Evolutionary conservation across 2,797 vertebrate species (phyloP), one percentile per base, ranked within the genome.

Genomic region (Microctenopoma lineatum): DNA sequence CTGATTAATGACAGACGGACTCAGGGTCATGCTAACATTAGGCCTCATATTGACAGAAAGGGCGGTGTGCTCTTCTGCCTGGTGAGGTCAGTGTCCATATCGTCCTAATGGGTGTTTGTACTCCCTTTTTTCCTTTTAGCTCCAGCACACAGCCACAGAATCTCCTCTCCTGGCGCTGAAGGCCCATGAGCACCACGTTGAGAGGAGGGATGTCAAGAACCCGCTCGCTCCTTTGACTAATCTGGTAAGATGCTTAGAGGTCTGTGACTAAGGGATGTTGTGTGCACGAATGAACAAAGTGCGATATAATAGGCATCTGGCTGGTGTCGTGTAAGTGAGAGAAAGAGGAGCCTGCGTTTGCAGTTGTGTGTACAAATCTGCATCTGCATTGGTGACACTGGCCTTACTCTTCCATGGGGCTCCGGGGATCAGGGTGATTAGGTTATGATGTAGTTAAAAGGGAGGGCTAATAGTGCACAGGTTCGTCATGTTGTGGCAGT

Each of bases 141-240:
- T 95, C 56, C 91, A 92, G 84, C 92, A 71, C 48, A 66, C 84
- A 0, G 84, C 93, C 21, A 92, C 92, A 1, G 92, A 94, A 29
- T 71, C 93, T 2, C 89, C 90, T 1, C 63, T 85, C 56, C 73
- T 87, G 58, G 83, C 85, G 0, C 86, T 88, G 36, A 87, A 88
- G 66, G 71, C 59, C 5, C 78, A 82, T 0, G 89, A 91, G 66
- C 94, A 94, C 71, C 93, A 63, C 4, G 74, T 94, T 0, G 92
- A 92, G 85, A 92, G 77, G 86, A 91, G 93, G 64, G 93, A 95
- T 0, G 70, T 81, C 15, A 90, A 71, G 75, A 89, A 85, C 27
- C 85, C 79, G 1, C 87, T 94, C 7, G 70, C 91, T 10, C 91
- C 93, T 15, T 60, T 91, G 74, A 90, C 90, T 1, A 94, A 93